These are phyloP conservation scores for Corythornis vintsioides DNA, from an alignment of 2,113 vertebrate genomes.

Conservation along the genomic window DNA sequence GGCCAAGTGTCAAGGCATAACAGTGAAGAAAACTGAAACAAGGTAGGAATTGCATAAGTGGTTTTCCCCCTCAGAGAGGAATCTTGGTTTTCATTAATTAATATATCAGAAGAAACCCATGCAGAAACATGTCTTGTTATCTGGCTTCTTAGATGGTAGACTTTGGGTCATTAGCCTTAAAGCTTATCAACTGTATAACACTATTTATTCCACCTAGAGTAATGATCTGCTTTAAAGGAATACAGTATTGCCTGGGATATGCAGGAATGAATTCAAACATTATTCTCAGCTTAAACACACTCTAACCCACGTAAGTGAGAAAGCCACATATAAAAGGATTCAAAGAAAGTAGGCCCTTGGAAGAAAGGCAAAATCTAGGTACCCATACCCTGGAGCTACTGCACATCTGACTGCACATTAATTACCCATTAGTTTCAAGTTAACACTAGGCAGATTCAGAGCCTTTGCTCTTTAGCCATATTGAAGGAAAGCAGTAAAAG, in stretches of 20 bases:
- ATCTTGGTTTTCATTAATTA: constrained; percentile 76
- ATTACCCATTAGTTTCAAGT: constrained; percentile 35
- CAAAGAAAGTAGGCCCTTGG: neutral
- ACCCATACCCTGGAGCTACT: neutral
- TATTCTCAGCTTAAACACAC: constrained; percentile 37
- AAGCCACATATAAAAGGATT: neutral
- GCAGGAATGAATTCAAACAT: constrained; percentile 43
- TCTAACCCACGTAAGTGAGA: neutral
- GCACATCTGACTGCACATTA: constrained; percentile 18
- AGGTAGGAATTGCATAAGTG: constrained; percentile 26
- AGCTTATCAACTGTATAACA: constrained; percentile 71
- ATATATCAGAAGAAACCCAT: constrained; percentile 73
- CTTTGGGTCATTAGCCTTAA: constrained; percentile 77
- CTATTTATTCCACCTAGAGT: constrained; percentile 76
- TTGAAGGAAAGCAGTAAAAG: constrained; percentile 1
- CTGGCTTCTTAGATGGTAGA: constrained; percentile 71
- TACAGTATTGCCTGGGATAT: neutral
- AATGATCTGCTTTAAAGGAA: constrained; percentile 70
- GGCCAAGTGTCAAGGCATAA: neutral
- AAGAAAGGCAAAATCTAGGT: constrained; percentile 25
- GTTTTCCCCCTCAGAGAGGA: constrained; percentile 47
- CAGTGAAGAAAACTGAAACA: neutral
- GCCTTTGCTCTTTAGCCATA: constrained; percentile 16
- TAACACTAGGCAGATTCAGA: neutral
- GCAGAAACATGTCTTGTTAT: constrained; percentile 75